Evolutionary conservation across 2,113 vertebrate genomes (phyloP).

Genomic region (Hippocampus comes): DNA sequence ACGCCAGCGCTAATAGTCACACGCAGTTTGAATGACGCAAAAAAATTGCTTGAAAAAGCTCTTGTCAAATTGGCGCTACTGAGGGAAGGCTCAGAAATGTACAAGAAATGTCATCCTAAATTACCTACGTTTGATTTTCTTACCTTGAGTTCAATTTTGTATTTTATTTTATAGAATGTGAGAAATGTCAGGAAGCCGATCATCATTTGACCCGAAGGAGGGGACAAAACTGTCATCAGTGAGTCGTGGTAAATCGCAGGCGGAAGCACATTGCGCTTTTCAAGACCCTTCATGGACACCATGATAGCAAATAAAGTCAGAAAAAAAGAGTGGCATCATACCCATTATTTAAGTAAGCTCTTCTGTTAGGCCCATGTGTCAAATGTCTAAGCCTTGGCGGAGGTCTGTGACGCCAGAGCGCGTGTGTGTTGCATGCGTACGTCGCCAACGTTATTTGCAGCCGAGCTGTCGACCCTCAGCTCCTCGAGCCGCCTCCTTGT

Average conservation of each 20-base stretch:
- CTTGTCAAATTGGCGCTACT: no score
- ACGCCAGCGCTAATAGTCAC: no score
- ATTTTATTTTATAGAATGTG: no score
- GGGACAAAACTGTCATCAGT: not conserved
- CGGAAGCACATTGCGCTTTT: not conserved
- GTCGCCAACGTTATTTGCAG: not conserved
- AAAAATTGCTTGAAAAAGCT: no score
- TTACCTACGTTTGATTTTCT: no score
- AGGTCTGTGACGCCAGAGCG: not conserved
- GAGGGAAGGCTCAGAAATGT: no score
- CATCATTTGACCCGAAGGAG: no score
- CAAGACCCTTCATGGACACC: not conserved
- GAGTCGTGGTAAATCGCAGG: not conserved
- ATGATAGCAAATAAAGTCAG: no score
- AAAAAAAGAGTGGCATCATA: not conserved
- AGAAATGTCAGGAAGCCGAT: no score
- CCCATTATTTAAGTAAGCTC: not conserved
- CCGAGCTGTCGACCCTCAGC: slow-evolving; percentile 39
- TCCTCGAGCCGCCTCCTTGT: slow-evolving; percentile 32
- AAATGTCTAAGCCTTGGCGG: not conserved
- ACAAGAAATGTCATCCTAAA: no score
- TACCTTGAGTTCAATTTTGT: no score
- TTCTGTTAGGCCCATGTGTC: not conserved
- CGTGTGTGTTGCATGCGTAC: not conserved
- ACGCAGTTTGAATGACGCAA: no score